Percentiles rank a stretch among this genome's conserved stretches.
Conservation (phyloP, 2,888 invertebrate species). For the Melieria crassipennis region DNA sequence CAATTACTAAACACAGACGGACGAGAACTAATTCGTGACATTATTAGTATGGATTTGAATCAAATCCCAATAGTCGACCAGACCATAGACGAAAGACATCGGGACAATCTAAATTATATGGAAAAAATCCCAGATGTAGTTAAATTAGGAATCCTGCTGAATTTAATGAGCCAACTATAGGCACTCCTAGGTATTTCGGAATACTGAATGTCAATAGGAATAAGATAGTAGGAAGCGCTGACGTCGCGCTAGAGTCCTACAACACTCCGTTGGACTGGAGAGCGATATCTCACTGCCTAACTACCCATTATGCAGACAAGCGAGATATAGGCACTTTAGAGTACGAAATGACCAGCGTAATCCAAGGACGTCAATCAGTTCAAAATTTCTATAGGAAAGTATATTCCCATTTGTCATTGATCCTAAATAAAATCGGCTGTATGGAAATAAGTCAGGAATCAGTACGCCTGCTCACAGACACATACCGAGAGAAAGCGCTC, state of each 20-base stretch:
- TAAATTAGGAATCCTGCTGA: too few relatives aligned
- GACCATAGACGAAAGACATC: slow-evolving; percentile 4
- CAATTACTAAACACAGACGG: slow-evolving; percentile 6
- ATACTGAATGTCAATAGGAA: not conserved
- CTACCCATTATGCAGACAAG: slow-evolving; percentile 26
- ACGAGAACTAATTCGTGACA: not conserved
- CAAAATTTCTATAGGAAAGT: slow-evolving; percentile 43
- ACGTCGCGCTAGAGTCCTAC: slow-evolving; percentile 29
- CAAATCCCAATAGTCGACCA: not conserved
- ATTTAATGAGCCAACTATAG: slow-evolving; percentile 16
- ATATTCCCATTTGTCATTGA: slow-evolving; percentile 41
- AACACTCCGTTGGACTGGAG: slow-evolving; percentile 29
- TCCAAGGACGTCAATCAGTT: slow-evolving; percentile 35
- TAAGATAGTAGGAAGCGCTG: slow-evolving; percentile 29
- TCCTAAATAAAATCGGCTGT: slow-evolving; percentile 42
- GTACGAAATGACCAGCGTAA: slow-evolving; percentile 34
- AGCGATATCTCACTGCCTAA: slow-evolving; percentile 3
- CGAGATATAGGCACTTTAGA: slow-evolving; percentile 23
- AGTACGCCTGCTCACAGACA: slow-evolving; percentile 29
- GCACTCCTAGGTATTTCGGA: too few relatives aligned
- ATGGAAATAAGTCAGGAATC: slow-evolving; percentile 40
- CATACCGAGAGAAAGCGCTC: slow-evolving; percentile 43
- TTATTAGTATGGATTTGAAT: not conserved
- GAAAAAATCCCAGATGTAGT: not conserved
- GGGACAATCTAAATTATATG: slow-evolving; percentile 5